phyloP scores from a whole-genome alignment of 2,797 vertebrate species.

The Dicrostonyx torquatus region DNA sequence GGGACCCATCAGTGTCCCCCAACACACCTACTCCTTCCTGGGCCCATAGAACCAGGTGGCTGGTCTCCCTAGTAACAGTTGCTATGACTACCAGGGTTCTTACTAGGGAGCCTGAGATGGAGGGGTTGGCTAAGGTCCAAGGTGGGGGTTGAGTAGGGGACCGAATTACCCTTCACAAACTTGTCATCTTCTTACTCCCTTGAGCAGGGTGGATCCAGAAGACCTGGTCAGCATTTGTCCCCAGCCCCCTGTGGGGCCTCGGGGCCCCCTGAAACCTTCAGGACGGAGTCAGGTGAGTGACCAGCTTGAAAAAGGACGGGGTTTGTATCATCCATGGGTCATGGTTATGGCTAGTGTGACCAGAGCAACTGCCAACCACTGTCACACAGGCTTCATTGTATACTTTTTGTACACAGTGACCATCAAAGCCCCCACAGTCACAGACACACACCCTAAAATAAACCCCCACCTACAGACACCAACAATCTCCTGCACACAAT shows the following conservation, averaged over 20 bases:
- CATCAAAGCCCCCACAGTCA: not conserved
- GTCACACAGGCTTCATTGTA: not conserved
- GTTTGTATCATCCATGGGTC: not conserved
- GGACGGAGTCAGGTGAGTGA: conserved; percentile 79
- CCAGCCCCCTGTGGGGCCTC: conserved; percentile 74
- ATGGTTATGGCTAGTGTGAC: not conserved
- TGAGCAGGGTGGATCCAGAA: conserved; percentile 74
- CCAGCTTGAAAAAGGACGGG: not conserved
- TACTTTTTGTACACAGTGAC: not conserved
- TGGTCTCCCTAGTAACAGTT: conserved; percentile 83
- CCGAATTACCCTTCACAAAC: conserved; percentile 12
- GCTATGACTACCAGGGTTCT: conserved; percentile 87
- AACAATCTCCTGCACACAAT: not conserved
- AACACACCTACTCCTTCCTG: conserved; percentile 61
- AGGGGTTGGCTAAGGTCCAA: conserved; percentile 59
- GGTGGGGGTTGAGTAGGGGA: not conserved
- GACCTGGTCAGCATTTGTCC: conserved; percentile 71
- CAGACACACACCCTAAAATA: not conserved
- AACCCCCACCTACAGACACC: not conserved
- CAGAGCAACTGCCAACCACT: not conserved
- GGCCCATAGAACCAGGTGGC: conserved; percentile 71
- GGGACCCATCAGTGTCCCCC: conserved; percentile 4
- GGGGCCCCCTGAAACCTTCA: conserved; percentile 76
- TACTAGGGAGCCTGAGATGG: conserved; percentile 85
- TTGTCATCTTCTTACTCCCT: conserved; percentile 59